These are phyloP conservation scores for Clinocottus analis DNA, from an alignment of 2,113 vertebrate genomes.

Conservation along the genomic window DNA sequence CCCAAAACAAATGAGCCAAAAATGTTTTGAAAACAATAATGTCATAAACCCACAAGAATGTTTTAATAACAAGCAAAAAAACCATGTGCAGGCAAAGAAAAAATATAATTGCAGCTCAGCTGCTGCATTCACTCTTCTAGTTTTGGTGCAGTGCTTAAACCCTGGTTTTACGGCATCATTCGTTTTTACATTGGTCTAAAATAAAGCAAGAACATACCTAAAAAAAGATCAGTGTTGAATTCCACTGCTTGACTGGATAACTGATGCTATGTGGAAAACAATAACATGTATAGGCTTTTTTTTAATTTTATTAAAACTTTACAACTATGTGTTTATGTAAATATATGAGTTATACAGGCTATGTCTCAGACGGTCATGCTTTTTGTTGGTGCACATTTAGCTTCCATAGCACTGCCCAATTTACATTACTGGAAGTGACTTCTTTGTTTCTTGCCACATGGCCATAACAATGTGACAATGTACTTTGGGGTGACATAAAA, in stretches of 20 bases:
- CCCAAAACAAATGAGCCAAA: constrained; percentile 31
- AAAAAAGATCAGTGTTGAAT: constrained; percentile 21
- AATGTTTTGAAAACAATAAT: constrained; percentile 40
- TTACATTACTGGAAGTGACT: background rate
- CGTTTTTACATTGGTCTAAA: constrained; percentile 57
- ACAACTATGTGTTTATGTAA: constrained; percentile 1
- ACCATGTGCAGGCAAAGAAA: constrained; percentile 37
- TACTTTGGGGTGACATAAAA: background rate
- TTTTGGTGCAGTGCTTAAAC: constrained; percentile 48
- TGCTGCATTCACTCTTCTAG: constrained; percentile 35
- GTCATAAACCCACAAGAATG: constrained; percentile 61
- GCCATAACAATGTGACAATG: background rate
- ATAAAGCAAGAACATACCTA: constrained; percentile 40
- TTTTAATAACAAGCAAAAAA: constrained; percentile 63
- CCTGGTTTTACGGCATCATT: constrained; percentile 50
- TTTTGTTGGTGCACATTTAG: background rate
- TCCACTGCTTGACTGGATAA: constrained; percentile 8
- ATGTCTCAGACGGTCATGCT: too few relatives aligned
- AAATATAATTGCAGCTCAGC: constrained; percentile 50
- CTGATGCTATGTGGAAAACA: constrained; percentile 25
- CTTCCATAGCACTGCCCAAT: background rate
- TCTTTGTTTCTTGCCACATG: constrained; percentile 7
- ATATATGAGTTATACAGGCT: background rate
- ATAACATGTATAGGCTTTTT: constrained; percentile 1
- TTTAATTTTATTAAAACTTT: background rate